Percentiles rank a stretch among this genome's conserved stretches.
These are phyloP conservation scores for Folsomia candida DNA, from an alignment of 2,888 invertebrate species.

Conservation along the genomic window DNA sequence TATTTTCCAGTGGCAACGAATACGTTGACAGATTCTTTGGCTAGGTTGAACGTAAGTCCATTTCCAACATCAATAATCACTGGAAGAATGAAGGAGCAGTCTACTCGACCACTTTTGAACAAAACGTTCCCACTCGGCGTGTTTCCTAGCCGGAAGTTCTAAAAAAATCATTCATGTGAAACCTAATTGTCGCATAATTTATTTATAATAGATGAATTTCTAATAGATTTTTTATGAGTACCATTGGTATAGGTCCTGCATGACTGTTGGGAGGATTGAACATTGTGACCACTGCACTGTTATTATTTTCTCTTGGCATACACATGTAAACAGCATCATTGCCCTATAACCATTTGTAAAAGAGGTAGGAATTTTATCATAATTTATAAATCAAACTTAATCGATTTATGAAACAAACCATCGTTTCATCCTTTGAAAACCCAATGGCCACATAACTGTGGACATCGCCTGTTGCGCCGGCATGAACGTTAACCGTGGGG, in stretches of 20 bases:
- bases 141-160: too few species aligned
- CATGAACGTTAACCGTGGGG: too few species aligned
- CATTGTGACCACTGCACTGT: not conserved
- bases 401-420: too few species aligned
- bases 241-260: too few species aligned
- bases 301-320: too few species aligned
- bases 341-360: conserved; percentile 4
- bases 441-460: conserved; percentile 13
- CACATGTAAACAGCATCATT: conserved; percentile 2
- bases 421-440: not conserved
- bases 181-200: too few species aligned
- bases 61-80: not conserved
- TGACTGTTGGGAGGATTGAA: not conserved
- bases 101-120: not conserved
- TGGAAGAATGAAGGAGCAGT: not conserved
- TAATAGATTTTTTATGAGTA: too few species aligned
- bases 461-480: too few species aligned
- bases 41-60: not conserved
- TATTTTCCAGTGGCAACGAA: too few species aligned
- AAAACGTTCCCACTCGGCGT: too few species aligned
- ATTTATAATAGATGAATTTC: too few species aligned
- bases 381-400: not conserved
- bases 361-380: not conserved
- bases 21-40: not conserved
- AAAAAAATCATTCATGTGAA: too few species aligned